These are phyloP conservation scores for Rhynchomys soricoides DNA, from an alignment of 2,113 vertebrate species.

Conservation along the genomic window DNA sequence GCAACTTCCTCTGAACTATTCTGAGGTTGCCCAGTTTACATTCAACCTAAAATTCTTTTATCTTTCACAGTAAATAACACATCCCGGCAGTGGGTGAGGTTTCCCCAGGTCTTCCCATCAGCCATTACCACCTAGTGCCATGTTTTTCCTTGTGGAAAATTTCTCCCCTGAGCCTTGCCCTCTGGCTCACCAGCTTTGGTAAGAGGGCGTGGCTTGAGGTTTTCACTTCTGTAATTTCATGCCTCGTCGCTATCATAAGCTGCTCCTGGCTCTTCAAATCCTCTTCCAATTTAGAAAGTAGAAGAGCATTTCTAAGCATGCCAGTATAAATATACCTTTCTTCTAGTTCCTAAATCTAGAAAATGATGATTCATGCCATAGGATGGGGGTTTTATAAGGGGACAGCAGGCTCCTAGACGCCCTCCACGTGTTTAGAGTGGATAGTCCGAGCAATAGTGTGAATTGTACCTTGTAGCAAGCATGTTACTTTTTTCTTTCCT, in stretches of 20 bases:
- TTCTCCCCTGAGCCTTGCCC: conserved; percentile 34
- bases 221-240: conserved; percentile 75
- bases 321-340: conserved; percentile 34
- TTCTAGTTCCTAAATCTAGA: conserved; percentile 39
- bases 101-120: background rate
- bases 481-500: conserved; percentile 17
- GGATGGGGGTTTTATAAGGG: background rate
- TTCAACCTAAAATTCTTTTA: conserved; percentile 10
- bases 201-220: conserved; percentile 49
- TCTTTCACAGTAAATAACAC: background rate
- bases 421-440: background rate
- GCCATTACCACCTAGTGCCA: background rate
- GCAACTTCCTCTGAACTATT: background rate
- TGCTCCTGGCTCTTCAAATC: conserved; percentile 60
- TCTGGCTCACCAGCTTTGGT: conserved; percentile 46
- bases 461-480: background rate
- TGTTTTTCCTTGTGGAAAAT: conserved; percentile 54
- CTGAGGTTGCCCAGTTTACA: background rate
- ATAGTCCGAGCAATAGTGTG: background rate
- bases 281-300: conserved; percentile 66
- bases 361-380: conserved; percentile 37
- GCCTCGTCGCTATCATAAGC: conserved; percentile 66
- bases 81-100: background rate
- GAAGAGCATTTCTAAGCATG: conserved; percentile 46
- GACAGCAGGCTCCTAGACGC: background rate